Conservation (phyloP, 2,888 invertebrate genomes). For the Phanerotoma sp. region DNA sequence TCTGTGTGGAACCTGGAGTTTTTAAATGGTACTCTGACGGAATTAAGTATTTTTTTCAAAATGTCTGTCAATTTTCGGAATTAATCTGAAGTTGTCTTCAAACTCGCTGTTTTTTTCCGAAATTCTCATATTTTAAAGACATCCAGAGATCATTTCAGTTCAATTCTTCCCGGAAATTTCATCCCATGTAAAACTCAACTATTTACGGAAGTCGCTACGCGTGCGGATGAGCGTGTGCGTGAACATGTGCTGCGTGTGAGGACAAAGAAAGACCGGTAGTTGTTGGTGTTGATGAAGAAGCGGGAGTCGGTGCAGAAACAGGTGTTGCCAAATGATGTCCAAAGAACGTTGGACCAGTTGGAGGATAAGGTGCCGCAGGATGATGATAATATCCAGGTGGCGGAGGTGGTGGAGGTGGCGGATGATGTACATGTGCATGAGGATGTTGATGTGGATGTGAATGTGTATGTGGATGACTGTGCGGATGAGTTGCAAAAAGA, state of each 20-base stretch:
- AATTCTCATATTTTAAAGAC: no score
- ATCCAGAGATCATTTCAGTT: no score
- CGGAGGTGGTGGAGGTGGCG: constrained; percentile 49
- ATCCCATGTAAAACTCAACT: no score
- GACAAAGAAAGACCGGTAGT: constrained; percentile 45
- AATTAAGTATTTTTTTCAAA: no score
- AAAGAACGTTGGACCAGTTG: constrained; percentile 53
- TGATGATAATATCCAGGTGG: constrained; percentile 54
- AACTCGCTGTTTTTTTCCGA: no score
- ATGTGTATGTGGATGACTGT: constrained; percentile 51
- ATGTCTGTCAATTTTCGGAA: no score
- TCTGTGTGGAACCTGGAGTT: no score
- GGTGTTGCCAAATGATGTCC: constrained; percentile 49
- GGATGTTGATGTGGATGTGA: constrained; percentile 50
- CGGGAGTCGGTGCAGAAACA: constrained; percentile 37
- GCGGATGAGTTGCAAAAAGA: constrained; percentile 53
- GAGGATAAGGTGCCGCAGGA: constrained; percentile 46
- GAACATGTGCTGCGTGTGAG: constrained; percentile 45
- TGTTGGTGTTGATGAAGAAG: constrained; percentile 46
- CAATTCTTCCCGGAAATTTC: no score
- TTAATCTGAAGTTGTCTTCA: no score
- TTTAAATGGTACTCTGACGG: no score
- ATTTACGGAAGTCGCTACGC: constrained; percentile 50
- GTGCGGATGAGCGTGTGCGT: constrained; percentile 53
- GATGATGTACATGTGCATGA: constrained; percentile 50